phyloP scores from a whole-genome alignment of 2,797 vertebrate species.

The Neosilurus hyrtlii region DNA sequence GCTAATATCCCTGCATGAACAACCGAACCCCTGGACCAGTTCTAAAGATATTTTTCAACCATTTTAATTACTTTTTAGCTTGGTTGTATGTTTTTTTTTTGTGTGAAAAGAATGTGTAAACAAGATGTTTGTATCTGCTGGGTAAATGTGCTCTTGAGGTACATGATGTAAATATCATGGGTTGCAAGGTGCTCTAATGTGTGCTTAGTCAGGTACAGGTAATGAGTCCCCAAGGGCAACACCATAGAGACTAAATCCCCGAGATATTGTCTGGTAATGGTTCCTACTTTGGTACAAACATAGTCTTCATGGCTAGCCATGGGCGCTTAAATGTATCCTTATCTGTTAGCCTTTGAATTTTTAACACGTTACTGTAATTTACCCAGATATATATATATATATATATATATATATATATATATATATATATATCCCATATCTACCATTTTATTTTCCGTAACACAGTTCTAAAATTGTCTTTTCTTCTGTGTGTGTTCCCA shows the following conservation, averaged over 20 bases:
- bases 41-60: not conserved
- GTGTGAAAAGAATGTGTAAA: constrained; percentile 25
- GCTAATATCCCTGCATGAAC: not conserved
- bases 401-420: no score
- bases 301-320: constrained; percentile 1
- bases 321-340: not conserved
- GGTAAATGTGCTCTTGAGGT: constrained; percentile 44
- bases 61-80: not conserved
- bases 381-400: not conserved
- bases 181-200: constrained; percentile 58
- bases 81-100: not conserved
- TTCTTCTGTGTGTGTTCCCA: constrained; percentile 36
- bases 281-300: constrained; percentile 9
- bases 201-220: constrained; percentile 60
- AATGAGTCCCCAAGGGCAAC: constrained; percentile 68
- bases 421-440: not conserved
- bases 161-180: constrained; percentile 57
- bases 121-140: constrained; percentile 18
- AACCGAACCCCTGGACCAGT: not conserved
- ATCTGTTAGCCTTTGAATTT: not conserved
- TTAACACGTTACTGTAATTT: not conserved
- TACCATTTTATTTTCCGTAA: not conserved
- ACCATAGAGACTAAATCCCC: constrained; percentile 65
- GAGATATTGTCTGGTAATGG: constrained; percentile 46
- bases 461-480: not conserved